A percentile compares a stretch with the other conserved stretches of the same genome.
Evolutionary conservation across 1,140 invertebrate species (phyloP).

Genomic region (Sarcophaga bullata): DNA sequence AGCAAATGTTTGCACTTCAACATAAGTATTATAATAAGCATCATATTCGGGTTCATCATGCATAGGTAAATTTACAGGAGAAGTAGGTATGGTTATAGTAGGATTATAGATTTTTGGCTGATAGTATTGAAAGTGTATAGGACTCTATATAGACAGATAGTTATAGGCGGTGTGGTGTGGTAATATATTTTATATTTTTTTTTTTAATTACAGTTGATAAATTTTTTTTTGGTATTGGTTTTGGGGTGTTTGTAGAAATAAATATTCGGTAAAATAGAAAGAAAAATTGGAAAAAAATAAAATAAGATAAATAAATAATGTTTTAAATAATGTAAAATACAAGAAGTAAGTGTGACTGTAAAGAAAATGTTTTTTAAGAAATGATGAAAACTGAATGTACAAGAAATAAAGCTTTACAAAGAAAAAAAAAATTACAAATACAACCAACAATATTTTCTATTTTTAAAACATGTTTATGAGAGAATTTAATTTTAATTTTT

Average conservation of each 20-base stretch:
- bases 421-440: no score
- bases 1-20: conserved; percentile 52
- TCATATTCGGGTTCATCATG: conserved; percentile 52
- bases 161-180: not conserved
- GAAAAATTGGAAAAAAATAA: conserved; percentile 9
- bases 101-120: conserved; percentile 41
- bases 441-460: no score
- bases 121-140: not conserved
- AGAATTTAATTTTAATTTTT: no score
- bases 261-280: conserved; percentile 19
- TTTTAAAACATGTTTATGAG: no score
- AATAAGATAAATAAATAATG: not conserved
- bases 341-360: no score
- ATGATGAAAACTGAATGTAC: no score
- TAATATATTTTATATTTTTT: not conserved
- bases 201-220: not conserved
- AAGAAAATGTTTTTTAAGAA: no score
- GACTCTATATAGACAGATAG: conserved; percentile 29
- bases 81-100: conserved; percentile 37
- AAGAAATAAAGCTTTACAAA: no score
- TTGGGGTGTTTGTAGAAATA: conserved; percentile 25
- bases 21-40: conserved; percentile 59
- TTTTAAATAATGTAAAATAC: not conserved
- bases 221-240: not conserved
- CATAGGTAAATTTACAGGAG: conserved; percentile 30